Evolutionary conservation across 2,113 vertebrate species (phyloP).

Genomic region (Jacana jacana): DNA sequence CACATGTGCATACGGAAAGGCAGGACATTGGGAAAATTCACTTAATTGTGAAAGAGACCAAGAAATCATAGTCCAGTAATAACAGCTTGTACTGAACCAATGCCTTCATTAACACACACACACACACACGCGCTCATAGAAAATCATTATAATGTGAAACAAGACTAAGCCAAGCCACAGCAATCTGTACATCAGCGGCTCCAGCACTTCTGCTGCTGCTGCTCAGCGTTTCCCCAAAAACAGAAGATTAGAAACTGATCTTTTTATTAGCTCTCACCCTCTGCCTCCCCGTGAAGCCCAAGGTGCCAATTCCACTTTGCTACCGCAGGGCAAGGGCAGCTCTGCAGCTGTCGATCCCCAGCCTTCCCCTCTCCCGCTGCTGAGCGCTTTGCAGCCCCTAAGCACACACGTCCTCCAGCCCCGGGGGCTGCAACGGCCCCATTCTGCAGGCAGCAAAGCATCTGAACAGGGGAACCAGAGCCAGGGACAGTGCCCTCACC

Average conservation of each 20-base stretch:
- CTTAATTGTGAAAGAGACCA: constrained; percentile 21
- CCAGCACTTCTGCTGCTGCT: constrained; percentile 22
- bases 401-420: neutral
- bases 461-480: neutral
- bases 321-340: neutral
- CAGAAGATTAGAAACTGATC: constrained; percentile 45
- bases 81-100: constrained; percentile 47
- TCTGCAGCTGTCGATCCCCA: neutral
- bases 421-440: neutral
- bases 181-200: constrained; percentile 27
- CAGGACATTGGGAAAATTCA: neutral
- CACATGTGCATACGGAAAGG: constrained; percentile 2
- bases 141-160: constrained; percentile 46
- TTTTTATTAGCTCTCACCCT: constrained; percentile 24
- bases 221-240: neutral
- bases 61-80: constrained; percentile 5
- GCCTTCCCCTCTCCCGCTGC: neutral
- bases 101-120: constrained; percentile 37
- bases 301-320: constrained; percentile 25
- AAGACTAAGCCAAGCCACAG: constrained; percentile 36
- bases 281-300: neutral
- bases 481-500: neutral
- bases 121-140: neutral
- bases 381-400: neutral
- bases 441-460: neutral